These are phyloP conservation scores for Alcedo quadribrachys DNA, from an alignment of 2,797 vertebrate genomes.

Conservation along the genomic window DNA sequence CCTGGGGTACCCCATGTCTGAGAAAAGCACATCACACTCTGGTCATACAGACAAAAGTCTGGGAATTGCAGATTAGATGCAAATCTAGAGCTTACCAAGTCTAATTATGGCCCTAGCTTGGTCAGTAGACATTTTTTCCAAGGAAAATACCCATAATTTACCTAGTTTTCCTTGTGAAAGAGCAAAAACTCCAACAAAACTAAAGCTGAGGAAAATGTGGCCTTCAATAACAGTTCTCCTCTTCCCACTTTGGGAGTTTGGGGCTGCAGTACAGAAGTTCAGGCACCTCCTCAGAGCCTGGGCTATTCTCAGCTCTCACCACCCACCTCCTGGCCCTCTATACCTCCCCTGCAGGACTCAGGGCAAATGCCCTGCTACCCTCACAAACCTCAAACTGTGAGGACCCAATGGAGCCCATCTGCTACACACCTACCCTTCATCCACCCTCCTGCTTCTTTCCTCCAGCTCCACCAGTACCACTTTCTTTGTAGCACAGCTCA, in stretches of 20 bases:
- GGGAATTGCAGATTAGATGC: neutral
- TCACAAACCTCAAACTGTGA: neutral
- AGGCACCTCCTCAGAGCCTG: neutral
- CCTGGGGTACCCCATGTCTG: neutral
- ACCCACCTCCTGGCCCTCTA: too few species aligned
- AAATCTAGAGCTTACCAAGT: neutral
- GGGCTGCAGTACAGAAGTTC: neutral
- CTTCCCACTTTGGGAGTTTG: neutral
- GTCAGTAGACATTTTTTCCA: neutral
- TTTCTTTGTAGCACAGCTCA: neutral
- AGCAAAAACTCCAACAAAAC: neutral
- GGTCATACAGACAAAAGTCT: neutral
- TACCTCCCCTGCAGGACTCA: rapidly evolving
- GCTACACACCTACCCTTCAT: neutral
- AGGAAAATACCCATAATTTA: neutral
- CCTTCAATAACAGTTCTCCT: neutral
- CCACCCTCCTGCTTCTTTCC: neutral
- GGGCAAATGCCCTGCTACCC: neutral
- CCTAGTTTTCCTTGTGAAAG: neutral
- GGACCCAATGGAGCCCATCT: neutral
- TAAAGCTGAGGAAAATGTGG: neutral
- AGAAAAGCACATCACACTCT: neutral
- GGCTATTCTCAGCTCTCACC: neutral
- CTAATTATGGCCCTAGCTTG: neutral
- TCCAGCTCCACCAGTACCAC: neutral